phyloP scores from a whole-genome alignment of 2,888 invertebrate species.

The Perizoma flavofasciatum region DNA sequence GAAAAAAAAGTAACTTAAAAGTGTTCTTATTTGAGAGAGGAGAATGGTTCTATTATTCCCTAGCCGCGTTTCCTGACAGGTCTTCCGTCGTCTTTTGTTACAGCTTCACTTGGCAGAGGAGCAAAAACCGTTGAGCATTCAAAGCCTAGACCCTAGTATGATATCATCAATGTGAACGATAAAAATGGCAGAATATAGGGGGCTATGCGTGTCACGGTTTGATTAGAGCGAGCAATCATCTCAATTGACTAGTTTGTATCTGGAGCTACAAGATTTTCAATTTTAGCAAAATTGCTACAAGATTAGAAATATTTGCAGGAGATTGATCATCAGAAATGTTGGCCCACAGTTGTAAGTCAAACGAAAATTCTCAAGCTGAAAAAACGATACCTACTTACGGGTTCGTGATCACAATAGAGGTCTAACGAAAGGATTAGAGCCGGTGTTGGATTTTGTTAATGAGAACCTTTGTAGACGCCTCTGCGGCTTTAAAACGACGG shows the following conservation, averaged over 20 bases:
- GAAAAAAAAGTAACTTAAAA: not conserved
- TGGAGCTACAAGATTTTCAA: conserved; percentile 25
- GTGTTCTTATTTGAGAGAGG: not conserved
- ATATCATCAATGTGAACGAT: conserved; percentile 51
- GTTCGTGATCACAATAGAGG: conserved; percentile 64
- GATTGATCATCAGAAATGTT: not conserved
- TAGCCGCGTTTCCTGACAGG: not conserved
- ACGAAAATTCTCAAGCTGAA: conserved; percentile 6
- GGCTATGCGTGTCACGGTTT: conserved; percentile 54
- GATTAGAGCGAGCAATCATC: conserved; percentile 56
- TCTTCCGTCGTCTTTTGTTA: conserved; percentile 5
- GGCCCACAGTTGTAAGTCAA: too few relatives aligned
- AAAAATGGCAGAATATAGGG: conserved; percentile 57
- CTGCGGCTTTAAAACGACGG: conserved; percentile 57
- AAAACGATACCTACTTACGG: conserved; percentile 28
- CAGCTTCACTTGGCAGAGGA: conserved; percentile 2
- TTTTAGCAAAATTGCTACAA: too few relatives aligned
- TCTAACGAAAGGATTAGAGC: conserved; percentile 80
- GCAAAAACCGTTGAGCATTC: not conserved
- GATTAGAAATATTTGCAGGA: not conserved
- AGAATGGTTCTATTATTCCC: not conserved
- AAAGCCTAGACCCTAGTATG: conserved; percentile 43
- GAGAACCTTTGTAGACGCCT: conserved; percentile 70
- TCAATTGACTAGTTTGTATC: conserved; percentile 59
- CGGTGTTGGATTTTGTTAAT: conserved; percentile 75